These are phyloP conservation scores for Bradypodion pumilum DNA, from an alignment of 2,797 vertebrate species.

Conservation along the genomic window DNA sequence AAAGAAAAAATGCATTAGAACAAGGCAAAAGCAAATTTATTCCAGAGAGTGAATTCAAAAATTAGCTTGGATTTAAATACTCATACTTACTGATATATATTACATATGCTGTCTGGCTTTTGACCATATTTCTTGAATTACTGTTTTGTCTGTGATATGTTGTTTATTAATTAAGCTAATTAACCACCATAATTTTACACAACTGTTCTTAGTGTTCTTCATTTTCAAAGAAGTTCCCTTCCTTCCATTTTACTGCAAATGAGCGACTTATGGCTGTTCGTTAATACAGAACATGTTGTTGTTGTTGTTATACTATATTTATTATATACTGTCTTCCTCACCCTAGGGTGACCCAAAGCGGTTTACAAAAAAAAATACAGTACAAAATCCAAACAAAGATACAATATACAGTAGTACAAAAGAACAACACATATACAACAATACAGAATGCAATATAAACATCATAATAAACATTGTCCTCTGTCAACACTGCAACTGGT, in stretches of 20 bases:
- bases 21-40: background rate
- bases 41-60: background rate
- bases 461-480: too few relatives aligned
- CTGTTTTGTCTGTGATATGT: background rate
- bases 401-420: too few relatives aligned
- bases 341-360: too few relatives aligned
- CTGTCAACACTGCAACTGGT: too few relatives aligned
- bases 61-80: background rate
- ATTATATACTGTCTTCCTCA: too few relatives aligned
- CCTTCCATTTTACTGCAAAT: background rate
- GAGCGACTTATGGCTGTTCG: background rate
- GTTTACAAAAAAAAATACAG: too few relatives aligned
- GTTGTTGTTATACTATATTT: too few relatives aligned
- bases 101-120: background rate
- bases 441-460: too few relatives aligned
- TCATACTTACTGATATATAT: background rate
- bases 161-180: background rate
- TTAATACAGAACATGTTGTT: background rate
- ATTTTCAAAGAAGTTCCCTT: background rate
- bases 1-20: background rate
- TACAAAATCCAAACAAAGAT: too few relatives aligned
- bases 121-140: background rate
- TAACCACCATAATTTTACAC: background rate
- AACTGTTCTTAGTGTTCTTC: background rate
- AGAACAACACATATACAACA: too few relatives aligned